Percentiles rank a stretch among this genome's conserved stretches.
Evolutionary conservation across 2,888 invertebrate genomes (phyloP).

Genomic region (Sepiola atlantica): DNA sequence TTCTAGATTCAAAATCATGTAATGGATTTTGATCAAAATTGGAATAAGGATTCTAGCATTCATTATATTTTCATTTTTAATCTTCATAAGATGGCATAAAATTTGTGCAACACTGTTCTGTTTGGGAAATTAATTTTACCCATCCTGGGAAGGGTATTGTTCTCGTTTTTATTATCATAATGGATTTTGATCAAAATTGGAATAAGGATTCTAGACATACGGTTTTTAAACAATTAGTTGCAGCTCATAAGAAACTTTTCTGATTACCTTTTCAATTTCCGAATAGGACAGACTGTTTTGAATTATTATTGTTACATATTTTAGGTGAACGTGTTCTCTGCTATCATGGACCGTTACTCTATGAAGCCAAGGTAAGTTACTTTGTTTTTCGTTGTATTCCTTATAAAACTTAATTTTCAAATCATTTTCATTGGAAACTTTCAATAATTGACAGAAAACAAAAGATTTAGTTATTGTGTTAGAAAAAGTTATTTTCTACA

Average conservation of each 20-base stretch:
- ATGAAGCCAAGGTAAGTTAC: slow-evolving; percentile 86
- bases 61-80: too few species aligned
- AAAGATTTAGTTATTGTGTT: background rate
- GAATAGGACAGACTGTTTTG: background rate
- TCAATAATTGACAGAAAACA: too few species aligned
- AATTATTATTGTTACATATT: slow-evolving; percentile 49
- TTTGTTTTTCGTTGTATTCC: slow-evolving; percentile 3
- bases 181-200: too few species aligned
- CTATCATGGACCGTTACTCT: slow-evolving; percentile 95
- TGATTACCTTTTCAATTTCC: background rate
- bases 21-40: too few species aligned
- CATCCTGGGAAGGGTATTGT: too few species aligned
- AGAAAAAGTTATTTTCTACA: background rate
- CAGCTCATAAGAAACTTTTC: background rate
- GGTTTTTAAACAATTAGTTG: background rate
- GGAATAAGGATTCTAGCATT: too few species aligned
- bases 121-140: too few species aligned
- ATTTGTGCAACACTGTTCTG: too few species aligned
- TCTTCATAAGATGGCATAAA: too few species aligned
- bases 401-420: background rate
- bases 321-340: slow-evolving; percentile 84
- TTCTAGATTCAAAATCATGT: too few species aligned
- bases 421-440: background rate
- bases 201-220: too few species aligned
- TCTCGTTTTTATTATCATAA: too few species aligned